phyloP scores from a whole-genome alignment of 2,797 vertebrate genomes.

The Acomys russatus region DNA sequence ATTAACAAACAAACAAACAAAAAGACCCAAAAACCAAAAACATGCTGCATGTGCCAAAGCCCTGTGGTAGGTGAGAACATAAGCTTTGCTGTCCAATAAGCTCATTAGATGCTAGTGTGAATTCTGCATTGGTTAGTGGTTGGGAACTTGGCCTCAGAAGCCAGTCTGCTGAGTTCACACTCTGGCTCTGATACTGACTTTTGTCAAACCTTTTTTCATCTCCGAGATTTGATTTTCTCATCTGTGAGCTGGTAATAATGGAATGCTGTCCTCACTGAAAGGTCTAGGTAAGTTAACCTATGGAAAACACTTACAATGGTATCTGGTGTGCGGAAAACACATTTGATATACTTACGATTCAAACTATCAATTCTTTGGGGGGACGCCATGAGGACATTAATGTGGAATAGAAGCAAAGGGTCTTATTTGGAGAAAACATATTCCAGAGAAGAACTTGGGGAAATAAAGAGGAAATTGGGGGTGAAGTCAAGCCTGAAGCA shows the following conservation, averaged over 20 bases:
- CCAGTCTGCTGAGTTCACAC: background rate
- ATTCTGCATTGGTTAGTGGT: background rate
- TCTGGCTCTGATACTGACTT: conserved; percentile 4
- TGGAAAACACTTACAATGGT: background rate
- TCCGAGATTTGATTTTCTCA: conserved; percentile 34
- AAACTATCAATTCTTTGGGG: background rate
- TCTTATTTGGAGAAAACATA: conserved; percentile 12
- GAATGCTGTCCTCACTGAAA: background rate
- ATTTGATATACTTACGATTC: background rate
- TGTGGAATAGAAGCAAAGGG: background rate
- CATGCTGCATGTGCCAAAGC: background rate
- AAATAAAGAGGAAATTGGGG: background rate
- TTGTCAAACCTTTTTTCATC: background rate
- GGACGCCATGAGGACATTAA: background rate
- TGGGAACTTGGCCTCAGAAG: background rate
- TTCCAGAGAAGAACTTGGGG: background rate
- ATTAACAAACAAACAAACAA: background rate
- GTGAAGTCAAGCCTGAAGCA: background rate
- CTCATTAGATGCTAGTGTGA: background rate
- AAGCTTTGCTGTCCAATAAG: background rate
- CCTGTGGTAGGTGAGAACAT: background rate
- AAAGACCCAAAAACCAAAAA: background rate
- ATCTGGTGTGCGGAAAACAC: background rate
- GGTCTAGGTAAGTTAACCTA: background rate
- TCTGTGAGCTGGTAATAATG: background rate